These are phyloP conservation scores for Arvicanthis niloticus DNA, from an alignment of 2,113 vertebrate species.

Conservation along the genomic window DNA sequence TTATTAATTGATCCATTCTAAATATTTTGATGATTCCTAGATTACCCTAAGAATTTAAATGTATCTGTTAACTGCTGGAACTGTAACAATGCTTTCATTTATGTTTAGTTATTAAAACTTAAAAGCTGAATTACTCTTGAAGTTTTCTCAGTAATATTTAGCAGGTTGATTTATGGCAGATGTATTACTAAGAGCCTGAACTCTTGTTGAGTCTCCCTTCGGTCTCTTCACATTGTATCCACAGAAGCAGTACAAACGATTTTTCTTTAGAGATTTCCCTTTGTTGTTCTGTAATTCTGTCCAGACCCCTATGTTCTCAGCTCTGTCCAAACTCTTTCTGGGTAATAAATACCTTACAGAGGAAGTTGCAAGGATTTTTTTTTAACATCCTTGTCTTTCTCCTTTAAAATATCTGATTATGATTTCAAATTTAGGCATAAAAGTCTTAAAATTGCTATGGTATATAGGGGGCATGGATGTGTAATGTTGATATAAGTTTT, in stretches of 20 bases:
- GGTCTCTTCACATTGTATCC: background rate
- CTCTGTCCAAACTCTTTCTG: background rate
- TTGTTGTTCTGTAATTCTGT: background rate
- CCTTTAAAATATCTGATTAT: background rate
- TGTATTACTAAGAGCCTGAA: background rate
- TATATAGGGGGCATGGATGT: background rate
- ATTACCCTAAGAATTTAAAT: background rate
- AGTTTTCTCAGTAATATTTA: background rate
- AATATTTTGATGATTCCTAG: slow-evolving; percentile 4
- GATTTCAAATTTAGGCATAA: slow-evolving; percentile 18
- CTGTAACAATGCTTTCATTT: background rate
- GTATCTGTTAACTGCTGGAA: background rate
- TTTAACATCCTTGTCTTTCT: background rate
- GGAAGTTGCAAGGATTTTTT: background rate
- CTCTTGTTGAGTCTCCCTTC: background rate
- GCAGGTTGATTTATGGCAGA: background rate
- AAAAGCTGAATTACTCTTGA: background rate
- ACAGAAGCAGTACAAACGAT: background rate
- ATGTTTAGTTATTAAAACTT: background rate
- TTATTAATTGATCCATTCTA: background rate
- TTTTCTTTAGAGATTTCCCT: background rate
- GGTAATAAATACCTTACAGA: background rate
- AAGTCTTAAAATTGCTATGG: background rate
- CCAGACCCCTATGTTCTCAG: background rate
- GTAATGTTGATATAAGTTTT: background rate